Percentiles rank a stretch among this genome's conserved stretches.
These are phyloP conservation scores for Picathartes gymnocephalus DNA, from an alignment of 2,113 vertebrate species.

Conservation along the genomic window DNA sequence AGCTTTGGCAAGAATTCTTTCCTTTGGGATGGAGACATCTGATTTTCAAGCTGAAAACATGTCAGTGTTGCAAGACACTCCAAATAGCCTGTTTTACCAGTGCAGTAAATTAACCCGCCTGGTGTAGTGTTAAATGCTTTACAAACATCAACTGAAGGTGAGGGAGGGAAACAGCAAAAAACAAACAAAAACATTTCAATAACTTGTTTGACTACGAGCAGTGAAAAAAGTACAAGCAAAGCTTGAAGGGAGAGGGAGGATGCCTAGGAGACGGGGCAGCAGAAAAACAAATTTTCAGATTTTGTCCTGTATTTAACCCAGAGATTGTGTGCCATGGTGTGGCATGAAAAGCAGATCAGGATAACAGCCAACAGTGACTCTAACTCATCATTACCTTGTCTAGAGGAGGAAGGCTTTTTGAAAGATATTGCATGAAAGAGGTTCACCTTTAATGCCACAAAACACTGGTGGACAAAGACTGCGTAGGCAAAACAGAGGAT, in stretches of 20 bases:
- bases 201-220: conserved; percentile 23
- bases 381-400: neutral
- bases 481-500: conserved; percentile 45
- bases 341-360: neutral
- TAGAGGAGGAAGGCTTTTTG: neutral
- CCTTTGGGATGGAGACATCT: conserved; percentile 71
- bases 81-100: conserved; percentile 68
- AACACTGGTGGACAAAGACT: conserved; percentile 8
- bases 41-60: conserved; percentile 72
- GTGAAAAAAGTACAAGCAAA: conserved; percentile 11
- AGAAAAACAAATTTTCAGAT: neutral
- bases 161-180: conserved; percentile 65
- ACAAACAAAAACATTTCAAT: conserved; percentile 67
- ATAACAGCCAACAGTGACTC: neutral
- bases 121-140: conserved; percentile 73
- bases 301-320: neutral
- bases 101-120: conserved; percentile 73
- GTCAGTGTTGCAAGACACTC: conserved; percentile 67
- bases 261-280: neutral
- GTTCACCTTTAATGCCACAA: neutral
- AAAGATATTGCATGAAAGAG: neutral
- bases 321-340: neutral
- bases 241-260: neutral
- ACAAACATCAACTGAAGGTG: conserved; percentile 65
- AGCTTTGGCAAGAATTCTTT: conserved; percentile 68